Evolutionary conservation across 1,140 invertebrate genomes (phyloP).

Genomic region (Holcopasites calliopsidis): DNA sequence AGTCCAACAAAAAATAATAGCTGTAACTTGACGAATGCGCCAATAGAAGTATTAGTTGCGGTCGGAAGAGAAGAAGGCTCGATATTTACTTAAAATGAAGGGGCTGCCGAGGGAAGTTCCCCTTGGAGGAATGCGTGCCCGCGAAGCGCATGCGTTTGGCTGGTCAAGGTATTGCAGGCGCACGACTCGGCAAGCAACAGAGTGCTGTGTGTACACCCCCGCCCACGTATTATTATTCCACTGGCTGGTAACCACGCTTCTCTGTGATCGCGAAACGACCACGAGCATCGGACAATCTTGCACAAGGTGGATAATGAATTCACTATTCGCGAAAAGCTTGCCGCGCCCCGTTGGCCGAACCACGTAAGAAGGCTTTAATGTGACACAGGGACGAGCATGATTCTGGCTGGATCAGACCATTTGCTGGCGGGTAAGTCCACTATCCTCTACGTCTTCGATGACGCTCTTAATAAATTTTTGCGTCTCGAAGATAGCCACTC

Average conservation of each 20-base stretch:
- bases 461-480: not conserved
- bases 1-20: no score
- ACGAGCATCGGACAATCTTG: slow-evolving; percentile 8
- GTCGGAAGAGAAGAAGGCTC: no score
- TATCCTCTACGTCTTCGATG: slow-evolving; percentile 39
- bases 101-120: not conserved
- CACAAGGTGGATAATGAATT: slow-evolving; percentile 65
- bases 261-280: slow-evolving; percentile 12
- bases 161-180: slow-evolving; percentile 68
- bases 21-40: no score
- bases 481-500: not conserved
- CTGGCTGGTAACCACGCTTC: slow-evolving; percentile 71
- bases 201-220: slow-evolving; percentile 75
- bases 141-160: slow-evolving; percentile 57
- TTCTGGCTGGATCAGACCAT: slow-evolving; percentile 79
- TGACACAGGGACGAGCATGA: slow-evolving; percentile 72
- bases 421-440: slow-evolving; percentile 80
- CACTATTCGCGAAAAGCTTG: slow-evolving; percentile 7
- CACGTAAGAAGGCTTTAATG: slow-evolving; percentile 61
- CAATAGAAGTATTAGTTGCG: no score
- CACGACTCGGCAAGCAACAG: slow-evolving; percentile 75
- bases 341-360: slow-evolving; percentile 43
- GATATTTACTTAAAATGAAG: no score
- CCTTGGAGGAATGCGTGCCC: not conserved
- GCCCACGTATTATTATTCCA: slow-evolving; percentile 77